Conservation (phyloP, 2,888 invertebrate species). For the Watsonalla binaria region DNA sequence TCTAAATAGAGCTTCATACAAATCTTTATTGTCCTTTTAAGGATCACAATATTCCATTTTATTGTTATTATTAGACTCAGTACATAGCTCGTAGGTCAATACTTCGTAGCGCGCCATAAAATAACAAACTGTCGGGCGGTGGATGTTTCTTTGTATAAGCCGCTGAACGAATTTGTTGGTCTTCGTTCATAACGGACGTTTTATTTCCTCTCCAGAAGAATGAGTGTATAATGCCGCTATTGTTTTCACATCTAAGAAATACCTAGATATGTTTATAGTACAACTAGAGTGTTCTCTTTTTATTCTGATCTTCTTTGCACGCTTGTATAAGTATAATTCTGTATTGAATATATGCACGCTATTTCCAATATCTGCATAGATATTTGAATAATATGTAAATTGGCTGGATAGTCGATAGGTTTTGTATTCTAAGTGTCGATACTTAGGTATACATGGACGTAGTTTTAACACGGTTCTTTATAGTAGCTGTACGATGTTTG, state of each 20-base stretch:
- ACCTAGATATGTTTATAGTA: constrained; percentile 30
- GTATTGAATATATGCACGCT: background rate
- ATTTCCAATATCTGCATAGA: background rate
- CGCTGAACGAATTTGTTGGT: constrained; percentile 27
- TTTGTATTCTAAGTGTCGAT: background rate
- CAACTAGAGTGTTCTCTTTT: constrained; percentile 10
- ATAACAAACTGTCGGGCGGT: constrained; percentile 30
- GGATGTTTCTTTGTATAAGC: constrained; percentile 27
- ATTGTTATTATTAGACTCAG: too few relatives aligned
- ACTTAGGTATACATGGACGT: too few relatives aligned
- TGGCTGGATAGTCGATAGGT: background rate
- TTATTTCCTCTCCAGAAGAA: constrained; percentile 25
- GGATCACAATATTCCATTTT: too few relatives aligned
- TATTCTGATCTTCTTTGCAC: constrained; percentile 1
- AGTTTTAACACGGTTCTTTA: too few relatives aligned
- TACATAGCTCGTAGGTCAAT: too few relatives aligned
- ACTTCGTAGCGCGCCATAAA: constrained; percentile 8
- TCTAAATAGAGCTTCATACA: too few relatives aligned
- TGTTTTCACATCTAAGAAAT: constrained; percentile 36
- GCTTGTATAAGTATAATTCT: background rate
- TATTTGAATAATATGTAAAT: background rate
- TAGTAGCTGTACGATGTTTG: too few relatives aligned
- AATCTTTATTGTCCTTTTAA: too few relatives aligned
- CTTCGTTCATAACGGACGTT: constrained; percentile 18
- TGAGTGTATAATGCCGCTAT: constrained; percentile 21